These are phyloP conservation scores for Sciaenops ocellatus DNA, from an alignment of 2,797 vertebrate genomes.

Conservation along the genomic window DNA sequence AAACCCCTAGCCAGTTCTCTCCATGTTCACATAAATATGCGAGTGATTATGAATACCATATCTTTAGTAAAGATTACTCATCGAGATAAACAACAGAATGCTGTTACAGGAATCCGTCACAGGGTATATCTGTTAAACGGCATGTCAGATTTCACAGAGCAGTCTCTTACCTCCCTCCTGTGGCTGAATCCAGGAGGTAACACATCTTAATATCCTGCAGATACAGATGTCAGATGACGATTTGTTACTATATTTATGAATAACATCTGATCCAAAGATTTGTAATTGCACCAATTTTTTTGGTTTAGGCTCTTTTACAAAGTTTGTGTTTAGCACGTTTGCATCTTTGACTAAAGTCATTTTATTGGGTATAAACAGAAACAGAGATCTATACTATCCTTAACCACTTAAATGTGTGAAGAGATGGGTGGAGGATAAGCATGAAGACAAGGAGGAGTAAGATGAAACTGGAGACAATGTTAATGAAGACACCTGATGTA, in stretches of 20 bases:
- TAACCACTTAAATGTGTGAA: neutral
- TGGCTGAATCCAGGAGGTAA: neutral
- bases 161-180: slow-evolving; percentile 1
- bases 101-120: neutral
- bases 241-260: neutral
- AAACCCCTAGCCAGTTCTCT: no score
- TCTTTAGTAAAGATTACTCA: no score
- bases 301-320: neutral
- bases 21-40: no score
- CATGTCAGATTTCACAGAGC: neutral
- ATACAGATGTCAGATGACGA: neutral
- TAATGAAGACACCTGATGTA: neutral
- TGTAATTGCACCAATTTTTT: neutral
- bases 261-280: neutral
- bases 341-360: neutral
- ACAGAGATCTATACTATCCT: neutral
- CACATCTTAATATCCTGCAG: neutral
- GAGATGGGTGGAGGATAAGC: neutral
- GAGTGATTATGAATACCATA: no score
- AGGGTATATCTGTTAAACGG: neutral
- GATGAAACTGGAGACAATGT: neutral
- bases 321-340: neutral
- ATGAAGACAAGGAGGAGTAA: neutral
- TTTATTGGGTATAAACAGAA: neutral
- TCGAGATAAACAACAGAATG: no score